Evolutionary conservation across 2,113 vertebrate genomes (phyloP), one percentile per base, ranked within the genome.

Genomic region (Cygnus buccinator): DNA sequence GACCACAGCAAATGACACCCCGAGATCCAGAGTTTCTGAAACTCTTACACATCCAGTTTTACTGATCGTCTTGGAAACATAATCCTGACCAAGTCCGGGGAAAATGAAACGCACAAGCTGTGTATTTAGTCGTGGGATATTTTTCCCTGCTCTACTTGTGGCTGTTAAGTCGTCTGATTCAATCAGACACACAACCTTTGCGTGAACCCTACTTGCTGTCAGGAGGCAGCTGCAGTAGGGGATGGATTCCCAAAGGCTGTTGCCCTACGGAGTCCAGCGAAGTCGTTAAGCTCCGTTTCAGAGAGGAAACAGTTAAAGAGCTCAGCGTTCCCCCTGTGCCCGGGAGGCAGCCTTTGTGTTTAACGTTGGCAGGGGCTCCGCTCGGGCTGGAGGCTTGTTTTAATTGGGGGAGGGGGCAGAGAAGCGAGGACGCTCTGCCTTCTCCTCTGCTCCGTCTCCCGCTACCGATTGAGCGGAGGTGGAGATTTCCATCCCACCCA

Each of bases 401-500:
- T 93, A 93, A 80, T n/a, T 93, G 72, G 89, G 81, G 89, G 80
- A 92, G 90, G 94, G 95, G 82, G 94, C 91, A 72, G 92, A 33
- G 61, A 15, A 91, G 84, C 92, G 92, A 93, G 97, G 97, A 96
- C 94, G 92, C 95, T 87, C 95, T n/a, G 95, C 79, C 84, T 95
- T 83, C 95, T 73, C 87, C 93, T 93, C 28, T 94, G 4, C 31
- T 84, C 57, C 16, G 87, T 88, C 94, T 90, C 84, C 66, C 72
- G 44, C 85, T 39, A 39, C 95, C 95, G 97, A 96, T 72, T 74
- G 67, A 73, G 97, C 87, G 98, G 98, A 98, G 98, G 99, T 98
- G 98, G 98, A 98, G 98, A 99, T 97, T 98, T 93, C 97, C 95
- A 94, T 98, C 98, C 98, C 98, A 98, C 97, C 98, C 98, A 97